Conservation (phyloP, 2,888 invertebrate genomes). For the Macropis europaea region DNA sequence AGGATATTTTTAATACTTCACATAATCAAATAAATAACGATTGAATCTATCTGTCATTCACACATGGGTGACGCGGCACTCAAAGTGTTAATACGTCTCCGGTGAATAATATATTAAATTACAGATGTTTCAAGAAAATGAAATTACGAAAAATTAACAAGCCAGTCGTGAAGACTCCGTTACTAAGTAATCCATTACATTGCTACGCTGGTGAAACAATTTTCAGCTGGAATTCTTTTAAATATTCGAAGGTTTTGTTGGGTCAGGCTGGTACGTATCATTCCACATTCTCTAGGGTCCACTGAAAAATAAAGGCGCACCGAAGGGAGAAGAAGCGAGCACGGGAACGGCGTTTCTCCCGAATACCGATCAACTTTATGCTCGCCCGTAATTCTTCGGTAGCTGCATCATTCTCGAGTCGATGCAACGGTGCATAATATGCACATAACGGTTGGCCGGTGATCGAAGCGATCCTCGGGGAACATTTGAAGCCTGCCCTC, state of each 20-base stretch:
- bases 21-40: too few species aligned
- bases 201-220: too few species aligned
- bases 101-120: too few species aligned
- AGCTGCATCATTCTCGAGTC: slow-evolving; percentile 18
- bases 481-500: neutral
- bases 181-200: too few species aligned
- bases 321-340: neutral
- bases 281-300: neutral
- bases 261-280: neutral
- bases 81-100: too few species aligned
- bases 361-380: slow-evolving; percentile 31
- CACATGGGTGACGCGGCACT: too few species aligned
- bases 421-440: slow-evolving; percentile 17
- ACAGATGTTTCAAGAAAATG: too few species aligned
- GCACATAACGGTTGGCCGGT: slow-evolving; percentile 8
- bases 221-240: neutral
- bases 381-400: slow-evolving; percentile 23
- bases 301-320: neutral
- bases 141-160: too few species aligned
- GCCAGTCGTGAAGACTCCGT: too few species aligned
- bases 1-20: too few species aligned
- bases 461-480: slow-evolving; percentile 19
- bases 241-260: neutral
- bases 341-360: neutral
- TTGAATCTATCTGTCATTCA: too few species aligned